Conservation (phyloP, 1,140 invertebrate genomes). For the Diachasma alloeum region DNA sequence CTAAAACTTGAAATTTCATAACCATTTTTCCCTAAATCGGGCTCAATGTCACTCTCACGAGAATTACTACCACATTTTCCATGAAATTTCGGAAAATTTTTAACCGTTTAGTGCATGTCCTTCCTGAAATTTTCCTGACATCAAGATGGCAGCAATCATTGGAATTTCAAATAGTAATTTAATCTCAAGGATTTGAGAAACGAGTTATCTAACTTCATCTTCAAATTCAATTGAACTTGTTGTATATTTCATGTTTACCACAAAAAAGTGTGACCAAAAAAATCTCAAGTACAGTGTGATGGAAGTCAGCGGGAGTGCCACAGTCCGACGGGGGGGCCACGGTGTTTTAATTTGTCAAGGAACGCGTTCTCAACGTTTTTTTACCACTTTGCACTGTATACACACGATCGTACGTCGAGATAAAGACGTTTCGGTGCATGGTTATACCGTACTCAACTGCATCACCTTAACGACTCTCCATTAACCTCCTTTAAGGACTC, state of each 20-base stretch:
- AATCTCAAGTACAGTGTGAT: background rate
- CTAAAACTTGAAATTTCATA: no score
- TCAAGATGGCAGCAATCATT: no score
- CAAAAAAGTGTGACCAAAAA: background rate
- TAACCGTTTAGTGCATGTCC: no score
- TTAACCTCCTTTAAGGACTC: constrained; percentile 15
- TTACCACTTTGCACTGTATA: constrained; percentile 20
- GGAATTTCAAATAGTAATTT: no score
- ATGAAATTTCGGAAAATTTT: no score
- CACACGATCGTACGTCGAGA: constrained; percentile 27
- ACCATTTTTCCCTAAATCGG: no score
- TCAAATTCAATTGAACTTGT: background rate
- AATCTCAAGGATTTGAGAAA: background rate
- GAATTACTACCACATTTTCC: no score
- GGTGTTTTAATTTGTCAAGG: constrained; percentile 51
- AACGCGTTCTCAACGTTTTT: constrained; percentile 25
- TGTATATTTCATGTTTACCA: background rate
- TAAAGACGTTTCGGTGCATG: constrained; percentile 34
- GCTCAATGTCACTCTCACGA: no score
- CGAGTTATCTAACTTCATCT: background rate
- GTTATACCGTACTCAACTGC: background rate
- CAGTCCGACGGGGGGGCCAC: constrained; percentile 35
- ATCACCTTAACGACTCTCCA: constrained; percentile 26
- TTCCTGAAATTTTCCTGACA: no score
- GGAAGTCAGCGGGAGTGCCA: constrained; percentile 20